Conservation (phyloP, 2,888 invertebrate species). For the Pammene fasciana region DNA sequence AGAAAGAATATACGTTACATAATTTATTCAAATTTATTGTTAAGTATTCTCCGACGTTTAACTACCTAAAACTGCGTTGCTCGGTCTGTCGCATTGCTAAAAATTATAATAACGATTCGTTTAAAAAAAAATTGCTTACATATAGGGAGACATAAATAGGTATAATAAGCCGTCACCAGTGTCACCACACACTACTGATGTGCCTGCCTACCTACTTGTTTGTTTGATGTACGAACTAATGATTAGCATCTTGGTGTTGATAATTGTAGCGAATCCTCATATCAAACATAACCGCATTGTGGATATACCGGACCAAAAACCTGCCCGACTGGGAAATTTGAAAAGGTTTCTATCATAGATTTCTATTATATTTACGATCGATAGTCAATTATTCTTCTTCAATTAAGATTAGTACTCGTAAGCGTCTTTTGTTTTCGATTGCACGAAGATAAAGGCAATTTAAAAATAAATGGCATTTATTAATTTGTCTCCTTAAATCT, state of each 20-base stretch:
- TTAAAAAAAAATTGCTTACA: no score
- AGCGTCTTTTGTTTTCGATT: neutral
- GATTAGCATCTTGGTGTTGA: neutral
- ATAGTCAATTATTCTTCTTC: no score
- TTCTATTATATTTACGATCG: no score
- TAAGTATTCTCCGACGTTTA: neutral
- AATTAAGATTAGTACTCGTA: no score
- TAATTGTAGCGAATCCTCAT: neutral
- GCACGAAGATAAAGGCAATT: neutral
- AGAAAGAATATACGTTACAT: slow-evolving; percentile 6
- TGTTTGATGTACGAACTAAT: neutral
- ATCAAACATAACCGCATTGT: neutral
- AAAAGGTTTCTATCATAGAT: no score
- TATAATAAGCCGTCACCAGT: neutral
- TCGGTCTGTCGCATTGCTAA: neutral
- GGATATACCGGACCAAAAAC: no score
- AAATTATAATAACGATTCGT: no score
- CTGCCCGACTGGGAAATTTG: no score
- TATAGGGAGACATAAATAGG: no score
- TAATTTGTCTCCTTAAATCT: slow-evolving; percentile 39
- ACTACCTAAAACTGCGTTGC: neutral
- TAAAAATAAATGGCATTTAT: slow-evolving; percentile 41
- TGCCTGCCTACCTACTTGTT: no score
- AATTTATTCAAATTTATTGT: slow-evolving; percentile 5
- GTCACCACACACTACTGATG: neutral